Base-by-base conservation (phyloP, 2,113 vertebrate species). In the Chionomys nivalis region DNA sequence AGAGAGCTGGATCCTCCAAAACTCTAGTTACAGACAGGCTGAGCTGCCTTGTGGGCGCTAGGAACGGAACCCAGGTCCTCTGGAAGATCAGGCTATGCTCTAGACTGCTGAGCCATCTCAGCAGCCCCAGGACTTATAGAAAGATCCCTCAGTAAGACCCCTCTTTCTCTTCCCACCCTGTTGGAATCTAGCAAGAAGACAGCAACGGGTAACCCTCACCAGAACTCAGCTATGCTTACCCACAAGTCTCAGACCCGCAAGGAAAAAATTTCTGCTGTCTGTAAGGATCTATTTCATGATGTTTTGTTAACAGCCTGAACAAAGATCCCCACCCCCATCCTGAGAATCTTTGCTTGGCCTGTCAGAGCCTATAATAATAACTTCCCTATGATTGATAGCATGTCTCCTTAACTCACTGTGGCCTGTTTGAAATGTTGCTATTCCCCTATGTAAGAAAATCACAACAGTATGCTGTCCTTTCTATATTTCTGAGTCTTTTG, bases 381-480 rank as follows among this genome's bases (percentile, higher is more conserved):
- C 5, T 23, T 81, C 23, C 68, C 31, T 68, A 2, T 55, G 39
- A 36, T 31, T 90, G 82, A 14, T 1, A 75, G 11, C 19, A 39
- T 42, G 13, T 3, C 36, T 66, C 1, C 42, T 76, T 85, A 61
- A 87, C 28, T 73, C 33, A 26, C 5, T 39, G n/a, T 19, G 55
- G 7, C 58, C 58, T 78, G 47, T 68, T 94, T 92, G 44, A 96
- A 96, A 36, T 58, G 82, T 44, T 36, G 76, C 68, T 86, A 36
- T 13, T 58, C 4, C 42, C 87, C 3, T 86, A 52, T 78, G 21
- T 17, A 82, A 96, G 72, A 94, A 86, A 47, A 55, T 91, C 26
- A 81, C 4, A 79, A 47, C 44, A 89, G 36, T 26, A 5, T 39
- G 24, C 28, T 86, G 89, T 55, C 36, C n/a, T 61, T 93, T 44